Base-by-base conservation (phyloP, 2,888 invertebrate species). In the Crocallis elinguaria region DNA sequence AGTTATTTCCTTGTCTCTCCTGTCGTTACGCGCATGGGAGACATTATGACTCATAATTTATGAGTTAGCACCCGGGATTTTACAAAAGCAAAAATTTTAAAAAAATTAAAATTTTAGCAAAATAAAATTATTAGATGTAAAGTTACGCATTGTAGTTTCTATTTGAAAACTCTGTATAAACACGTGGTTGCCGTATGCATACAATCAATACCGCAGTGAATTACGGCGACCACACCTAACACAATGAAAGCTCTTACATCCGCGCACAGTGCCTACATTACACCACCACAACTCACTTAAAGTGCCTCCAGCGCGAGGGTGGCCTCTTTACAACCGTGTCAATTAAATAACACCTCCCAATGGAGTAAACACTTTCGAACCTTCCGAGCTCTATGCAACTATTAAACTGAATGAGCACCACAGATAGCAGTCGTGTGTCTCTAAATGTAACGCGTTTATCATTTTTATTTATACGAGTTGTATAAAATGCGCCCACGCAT, bases 401-500 rank as follows among this genome's bases (percentile, higher is more conserved):
- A 49, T 58, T 56, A 57, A 49, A 53, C 45, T 48, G 50, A 53
- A 58, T 43, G 45, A 57, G 46, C 29, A 32, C 5, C 32, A 5
- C 39, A 53, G 59, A 57, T 64, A 60, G 37, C 30, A 38, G 50
- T 53, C 44, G 32, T 60, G 32, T 46, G 56, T 53, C 57, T 59
- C 39, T 35, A 57, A 56, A 54, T 62, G 53, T 60, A 51, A 48
- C 17, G 27, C 43, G 38, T 56, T 56, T 58, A 58, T 60, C 57
- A 62, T 60, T 61, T 63, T 50, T 60, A 57, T 54, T 52, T 54
- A 57, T 53, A 61, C 44, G 39, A 23, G 35, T 49, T 56, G 55
- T 51, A 62, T 52, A 62, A 53, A 52, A 38, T 49, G 44, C 55
- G 30, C 64, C 59, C 48, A 62, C 64, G 60, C 60, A 42, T 38